A percentile compares a stretch with the other conserved stretches of the same genome.
These are phyloP conservation scores for Prunella himalayana DNA, from an alignment of 2,113 vertebrate genomes.

Conservation along the genomic window DNA sequence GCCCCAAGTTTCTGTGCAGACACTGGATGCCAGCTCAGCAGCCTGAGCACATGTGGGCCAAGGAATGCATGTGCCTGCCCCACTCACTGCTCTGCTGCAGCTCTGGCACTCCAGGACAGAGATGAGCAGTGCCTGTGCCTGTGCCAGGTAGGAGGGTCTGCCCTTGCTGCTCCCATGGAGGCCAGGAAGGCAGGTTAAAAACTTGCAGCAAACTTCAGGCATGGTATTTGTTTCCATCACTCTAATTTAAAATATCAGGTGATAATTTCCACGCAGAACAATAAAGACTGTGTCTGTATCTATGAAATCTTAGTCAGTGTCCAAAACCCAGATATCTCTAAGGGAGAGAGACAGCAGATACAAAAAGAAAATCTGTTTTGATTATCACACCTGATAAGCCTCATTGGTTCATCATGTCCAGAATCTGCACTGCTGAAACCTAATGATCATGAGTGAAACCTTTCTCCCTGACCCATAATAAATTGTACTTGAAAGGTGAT, in stretches of 20 bases:
- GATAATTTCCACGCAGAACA: neutral
- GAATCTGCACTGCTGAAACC: constrained; percentile 8
- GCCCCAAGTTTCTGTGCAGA: neutral
- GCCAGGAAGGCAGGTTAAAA: neutral
- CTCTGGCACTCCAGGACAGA: neutral
- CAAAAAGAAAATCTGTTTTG: constrained; percentile 57
- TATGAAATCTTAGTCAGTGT: neutral
- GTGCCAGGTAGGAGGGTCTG: neutral
- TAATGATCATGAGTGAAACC: constrained; percentile 31
- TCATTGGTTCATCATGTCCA: constrained; percentile 55
- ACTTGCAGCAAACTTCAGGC: neutral
- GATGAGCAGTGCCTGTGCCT: neutral
- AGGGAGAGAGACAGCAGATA: neutral
- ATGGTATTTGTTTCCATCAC: neutral
- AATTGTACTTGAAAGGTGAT: constrained; percentile 29
- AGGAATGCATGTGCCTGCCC: neutral
- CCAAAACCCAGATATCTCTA: neutral
- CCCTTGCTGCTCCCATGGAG: neutral
- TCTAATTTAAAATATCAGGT: neutral
- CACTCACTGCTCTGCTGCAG: neutral
- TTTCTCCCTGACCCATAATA: constrained; percentile 38
- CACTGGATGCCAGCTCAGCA: neutral
- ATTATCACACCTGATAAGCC: constrained; percentile 55
- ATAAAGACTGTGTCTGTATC: neutral
- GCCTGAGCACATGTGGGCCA: rapidly evolving